These are phyloP conservation scores for Amiota communis DNA, from an alignment of 2,888 invertebrate genomes.

Conservation along the genomic window DNA sequence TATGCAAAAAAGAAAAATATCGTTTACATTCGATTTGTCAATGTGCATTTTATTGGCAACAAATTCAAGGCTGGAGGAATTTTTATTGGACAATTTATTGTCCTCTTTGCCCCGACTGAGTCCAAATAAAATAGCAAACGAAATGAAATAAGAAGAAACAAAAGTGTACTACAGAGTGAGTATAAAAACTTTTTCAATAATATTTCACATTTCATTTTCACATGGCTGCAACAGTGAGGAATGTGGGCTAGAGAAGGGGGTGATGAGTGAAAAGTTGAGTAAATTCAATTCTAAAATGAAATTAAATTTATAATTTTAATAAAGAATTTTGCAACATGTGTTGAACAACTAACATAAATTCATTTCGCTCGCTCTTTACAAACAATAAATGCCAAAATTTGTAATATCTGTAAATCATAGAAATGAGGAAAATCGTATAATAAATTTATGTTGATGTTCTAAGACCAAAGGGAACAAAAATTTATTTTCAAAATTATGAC, in stretches of 20 bases:
- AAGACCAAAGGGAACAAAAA: not conserved
- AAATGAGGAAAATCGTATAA: not conserved
- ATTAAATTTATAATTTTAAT: conserved; percentile 22
- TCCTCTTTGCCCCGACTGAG: conserved; percentile 1
- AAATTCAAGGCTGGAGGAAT: conserved; percentile 47
- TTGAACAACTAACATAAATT: not conserved
- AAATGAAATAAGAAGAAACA: not conserved
- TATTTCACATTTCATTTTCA: conserved; percentile 10
- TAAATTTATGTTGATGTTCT: not conserved
- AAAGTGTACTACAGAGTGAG: not conserved
- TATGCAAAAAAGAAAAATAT: conserved; percentile 16
- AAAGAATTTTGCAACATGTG: not conserved
- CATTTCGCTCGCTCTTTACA: not conserved
- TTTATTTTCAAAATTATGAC: conserved; percentile 1
- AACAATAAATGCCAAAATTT: not conserved
- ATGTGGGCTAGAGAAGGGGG: not conserved
- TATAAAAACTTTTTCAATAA: conserved; percentile 11
- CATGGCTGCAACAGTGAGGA: not conserved
- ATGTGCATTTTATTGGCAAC: conserved; percentile 61
- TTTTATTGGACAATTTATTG: conserved; percentile 36
- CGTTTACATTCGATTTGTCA: conserved; percentile 56
- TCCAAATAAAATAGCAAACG: not conserved
- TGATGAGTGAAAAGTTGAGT: conserved; percentile 19
- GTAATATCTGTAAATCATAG: not conserved
- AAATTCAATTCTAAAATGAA: conserved; percentile 28